Base-by-base conservation (phyloP, 2,888 invertebrate genomes). In the Sympetrum striolatum region DNA sequence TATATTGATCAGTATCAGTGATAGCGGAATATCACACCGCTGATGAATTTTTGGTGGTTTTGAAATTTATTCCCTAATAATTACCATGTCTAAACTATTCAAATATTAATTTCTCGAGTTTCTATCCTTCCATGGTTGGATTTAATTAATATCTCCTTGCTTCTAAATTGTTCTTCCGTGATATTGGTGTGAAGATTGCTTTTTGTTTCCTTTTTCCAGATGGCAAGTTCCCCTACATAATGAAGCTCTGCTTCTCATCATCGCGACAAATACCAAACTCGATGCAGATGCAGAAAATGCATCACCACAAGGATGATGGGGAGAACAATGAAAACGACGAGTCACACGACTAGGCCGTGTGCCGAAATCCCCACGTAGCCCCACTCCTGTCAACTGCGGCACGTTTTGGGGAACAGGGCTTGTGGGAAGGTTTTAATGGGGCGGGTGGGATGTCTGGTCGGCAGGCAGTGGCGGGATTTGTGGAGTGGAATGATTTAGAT, bases 241-340 rank as follows among this genome's bases (percentile, higher is more conserved):
- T 99, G 97, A 99, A 99, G 95, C 95, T 99, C 92, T 99, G 99
- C 94, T 99, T 99, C 96, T 99, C 99, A 35, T 98, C 98, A 91
- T 96, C 97, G 91, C 95, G 96, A 94, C 91, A 91, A 90, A 92
- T 92, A 90, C 92, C 92, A 73, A 91, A 91, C 64, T 86, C 90
- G 37, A 90, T 91, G 39, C 79, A 91, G 81, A 81, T 80, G 80
- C 91, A 90, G 44, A 80, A 91, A 39, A 90, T 90, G 48, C 81
- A 90, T 35, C 90, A 90, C 48, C 48, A 90, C 53, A 90, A 90
- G 80, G 91, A 91, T 58, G 90, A 90, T 8, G 90, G 37, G 37
- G 90, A 90, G 37, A 39, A 81, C 58, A 90, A 90, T 81, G 90
- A 53, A 37, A 90, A 90, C 44, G 80, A 80, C 37, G 90, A 90